These are phyloP conservation scores for Pseudomugil tenellus DNA, from an alignment of 2,797 vertebrate species.

Conservation along the genomic window DNA sequence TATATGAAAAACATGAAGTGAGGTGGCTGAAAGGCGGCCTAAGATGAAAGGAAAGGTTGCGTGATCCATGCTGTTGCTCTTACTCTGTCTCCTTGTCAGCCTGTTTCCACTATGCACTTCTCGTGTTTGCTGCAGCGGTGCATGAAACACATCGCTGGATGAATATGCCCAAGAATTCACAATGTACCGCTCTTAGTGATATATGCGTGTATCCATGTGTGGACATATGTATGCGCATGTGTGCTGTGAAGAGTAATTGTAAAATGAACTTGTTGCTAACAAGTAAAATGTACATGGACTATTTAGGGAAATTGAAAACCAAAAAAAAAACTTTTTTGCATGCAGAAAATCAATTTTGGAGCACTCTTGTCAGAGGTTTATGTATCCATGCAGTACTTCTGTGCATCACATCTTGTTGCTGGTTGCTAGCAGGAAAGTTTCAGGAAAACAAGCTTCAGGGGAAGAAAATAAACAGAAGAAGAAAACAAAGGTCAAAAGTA, in stretches of 20 bases:
- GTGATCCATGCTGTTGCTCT: conserved; percentile 48
- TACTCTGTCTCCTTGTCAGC: conserved; percentile 60
- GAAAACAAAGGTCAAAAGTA: neutral
- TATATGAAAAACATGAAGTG: conserved; percentile 69
- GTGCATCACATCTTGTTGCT: neutral
- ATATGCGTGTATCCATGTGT: conserved; percentile 20
- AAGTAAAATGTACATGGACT: conserved; percentile 28
- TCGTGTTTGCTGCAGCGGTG: conserved; percentile 79
- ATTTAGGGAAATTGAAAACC: conserved; percentile 37
- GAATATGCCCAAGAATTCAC: conserved; percentile 60
- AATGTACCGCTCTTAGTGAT: conserved; percentile 40
- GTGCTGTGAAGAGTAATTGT: conserved; percentile 28
- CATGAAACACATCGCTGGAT: conserved; percentile 70
- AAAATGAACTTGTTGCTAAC: conserved; percentile 34
- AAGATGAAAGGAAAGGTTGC: conserved; percentile 47
- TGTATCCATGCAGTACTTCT: neutral
- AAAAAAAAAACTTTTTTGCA: conserved; percentile 4
- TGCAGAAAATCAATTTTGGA: neutral
- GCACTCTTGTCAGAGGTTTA: neutral
- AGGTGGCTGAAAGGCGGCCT: conserved; percentile 53
- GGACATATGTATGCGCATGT: conserved; percentile 10
- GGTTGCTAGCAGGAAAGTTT: neutral
- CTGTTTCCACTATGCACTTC: conserved; percentile 79
- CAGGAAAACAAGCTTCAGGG: neutral
- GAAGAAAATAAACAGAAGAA: neutral